Evolutionary conservation across 2,888 invertebrate genomes (phyloP).

Genomic region (Leucozona laternaria): DNA sequence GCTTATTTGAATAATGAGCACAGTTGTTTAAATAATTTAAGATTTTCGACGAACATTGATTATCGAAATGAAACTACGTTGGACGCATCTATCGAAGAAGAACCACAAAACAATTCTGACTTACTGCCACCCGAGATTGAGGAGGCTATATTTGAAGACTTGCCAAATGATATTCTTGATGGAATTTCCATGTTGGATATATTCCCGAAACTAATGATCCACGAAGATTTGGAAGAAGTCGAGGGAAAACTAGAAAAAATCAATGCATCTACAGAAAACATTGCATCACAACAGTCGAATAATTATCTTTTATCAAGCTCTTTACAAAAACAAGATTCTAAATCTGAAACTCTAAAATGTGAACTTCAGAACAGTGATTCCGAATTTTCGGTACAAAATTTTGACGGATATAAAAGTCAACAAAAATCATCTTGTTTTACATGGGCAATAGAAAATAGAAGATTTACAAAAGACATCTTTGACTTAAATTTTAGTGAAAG

Average conservation of each 20-base stretch:
- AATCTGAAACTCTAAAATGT: slow-evolving; percentile 81
- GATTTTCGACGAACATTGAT: slow-evolving; percentile 62
- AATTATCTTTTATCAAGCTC: slow-evolving; percentile 63
- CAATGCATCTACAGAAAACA: slow-evolving; percentile 83
- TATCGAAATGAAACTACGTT: slow-evolving; percentile 55
- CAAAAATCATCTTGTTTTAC: slow-evolving; percentile 88
- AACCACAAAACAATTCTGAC: slow-evolving; percentile 92
- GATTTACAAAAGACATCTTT: slow-evolving; percentile 84
- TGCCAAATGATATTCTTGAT: slow-evolving; percentile 92
- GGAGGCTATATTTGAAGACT: slow-evolving; percentile 93
- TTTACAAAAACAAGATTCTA: slow-evolving; percentile 21
- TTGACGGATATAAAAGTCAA: slow-evolving; percentile 85
- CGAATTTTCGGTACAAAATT: slow-evolving; percentile 84
- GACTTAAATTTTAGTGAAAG: slow-evolving; percentile 81
- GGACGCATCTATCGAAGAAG: slow-evolving; percentile 86
- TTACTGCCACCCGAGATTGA: slow-evolving; percentile 93
- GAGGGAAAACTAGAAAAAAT: slow-evolving; percentile 86
- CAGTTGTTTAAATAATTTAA: slow-evolving; percentile 60
- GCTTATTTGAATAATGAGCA: slow-evolving; percentile 26
- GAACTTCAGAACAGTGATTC: slow-evolving; percentile 88
- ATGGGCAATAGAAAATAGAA: slow-evolving; percentile 88
- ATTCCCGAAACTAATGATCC: slow-evolving; percentile 89
- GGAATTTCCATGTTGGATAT: slow-evolving; percentile 95
- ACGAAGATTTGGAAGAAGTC: slow-evolving; percentile 87
- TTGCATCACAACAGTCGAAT: slow-evolving; percentile 81